Conservation (phyloP, 2,888 invertebrate species). For the Machimus atricapillus region DNA sequence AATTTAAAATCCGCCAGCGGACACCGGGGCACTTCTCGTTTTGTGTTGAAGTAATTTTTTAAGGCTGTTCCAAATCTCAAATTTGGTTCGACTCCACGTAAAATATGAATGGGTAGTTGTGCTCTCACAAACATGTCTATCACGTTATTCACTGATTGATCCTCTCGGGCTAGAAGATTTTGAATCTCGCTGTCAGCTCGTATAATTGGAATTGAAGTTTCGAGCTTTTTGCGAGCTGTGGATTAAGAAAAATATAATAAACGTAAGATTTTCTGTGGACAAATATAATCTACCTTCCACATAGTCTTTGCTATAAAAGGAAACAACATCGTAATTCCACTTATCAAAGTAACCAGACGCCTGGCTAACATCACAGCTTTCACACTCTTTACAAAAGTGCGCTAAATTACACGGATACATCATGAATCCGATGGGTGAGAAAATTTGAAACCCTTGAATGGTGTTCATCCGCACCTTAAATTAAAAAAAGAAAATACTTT, state of each 20-base stretch:
- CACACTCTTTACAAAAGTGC: constrained; percentile 65
- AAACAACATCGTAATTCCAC: constrained; percentile 74
- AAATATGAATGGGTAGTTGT: constrained; percentile 70
- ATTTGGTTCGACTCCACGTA: constrained; percentile 83
- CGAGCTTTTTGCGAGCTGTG: constrained; percentile 69
- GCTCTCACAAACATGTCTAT: constrained; percentile 75
- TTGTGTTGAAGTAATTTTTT: constrained; percentile 50
- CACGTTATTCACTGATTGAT: constrained; percentile 65
- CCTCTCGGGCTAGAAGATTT: constrained; percentile 62
- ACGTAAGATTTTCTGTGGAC: neutral
- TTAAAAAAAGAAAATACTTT: constrained; percentile 37
- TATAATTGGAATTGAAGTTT: constrained; percentile 68
- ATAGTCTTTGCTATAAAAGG: constrained; percentile 87
- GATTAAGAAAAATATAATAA: neutral
- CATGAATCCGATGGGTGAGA: constrained; percentile 88
- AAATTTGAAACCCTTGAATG: constrained; percentile 86
- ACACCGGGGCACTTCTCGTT: constrained; percentile 51
- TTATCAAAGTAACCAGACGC: constrained; percentile 81
- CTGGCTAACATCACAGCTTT: constrained; percentile 73
- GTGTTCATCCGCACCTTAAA: constrained; percentile 92
- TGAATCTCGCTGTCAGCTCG: constrained; percentile 72
- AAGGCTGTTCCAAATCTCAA: constrained; percentile 66
- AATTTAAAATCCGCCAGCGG: constrained; percentile 35
- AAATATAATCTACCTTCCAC: constrained; percentile 64
- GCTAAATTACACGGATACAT: constrained; percentile 77